These are phyloP conservation scores for Geopemphigus sp. DNA, from an alignment of 1,140 invertebrate genomes.

Conservation along the genomic window DNA sequence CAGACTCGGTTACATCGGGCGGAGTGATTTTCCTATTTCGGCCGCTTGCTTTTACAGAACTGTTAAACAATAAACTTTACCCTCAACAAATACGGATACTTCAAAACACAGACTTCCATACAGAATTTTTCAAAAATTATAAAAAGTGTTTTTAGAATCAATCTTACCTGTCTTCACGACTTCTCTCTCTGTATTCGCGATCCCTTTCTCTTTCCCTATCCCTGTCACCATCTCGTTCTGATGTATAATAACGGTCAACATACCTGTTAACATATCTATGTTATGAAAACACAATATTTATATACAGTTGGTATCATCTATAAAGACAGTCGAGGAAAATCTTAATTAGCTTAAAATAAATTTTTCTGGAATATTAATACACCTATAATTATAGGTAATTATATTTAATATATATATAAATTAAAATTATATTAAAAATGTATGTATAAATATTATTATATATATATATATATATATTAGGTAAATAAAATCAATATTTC, in stretches of 20 bases:
- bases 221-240: slow-evolving; percentile 57
- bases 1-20: slow-evolving; percentile 43
- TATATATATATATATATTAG: no score
- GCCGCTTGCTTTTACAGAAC: slow-evolving; percentile 49
- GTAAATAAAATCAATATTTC: no score
- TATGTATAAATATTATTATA: no score
- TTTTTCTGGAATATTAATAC: no score
- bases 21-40: slow-evolving; percentile 48
- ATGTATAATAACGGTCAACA: slow-evolving; percentile 54
- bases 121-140: slow-evolving; percentile 23
- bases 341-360: no score
- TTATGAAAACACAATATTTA: slow-evolving; percentile 5
- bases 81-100: slow-evolving; percentile 44
- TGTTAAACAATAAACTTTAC: slow-evolving; percentile 50
- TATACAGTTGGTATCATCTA: no score
- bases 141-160: slow-evolving; percentile 7
- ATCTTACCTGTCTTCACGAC: slow-evolving; percentile 70
- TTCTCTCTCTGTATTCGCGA: slow-evolving; percentile 64
- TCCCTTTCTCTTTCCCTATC: slow-evolving; percentile 57
- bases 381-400: no score
- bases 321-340: no score
- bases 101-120: slow-evolving; percentile 29
- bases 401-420: no score
- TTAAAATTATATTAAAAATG: no score
- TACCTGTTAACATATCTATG: slow-evolving; percentile 49